Evolutionary conservation across 2,888 invertebrate species (phyloP).

Genomic region (Caenorhabditis virilis): DNA sequence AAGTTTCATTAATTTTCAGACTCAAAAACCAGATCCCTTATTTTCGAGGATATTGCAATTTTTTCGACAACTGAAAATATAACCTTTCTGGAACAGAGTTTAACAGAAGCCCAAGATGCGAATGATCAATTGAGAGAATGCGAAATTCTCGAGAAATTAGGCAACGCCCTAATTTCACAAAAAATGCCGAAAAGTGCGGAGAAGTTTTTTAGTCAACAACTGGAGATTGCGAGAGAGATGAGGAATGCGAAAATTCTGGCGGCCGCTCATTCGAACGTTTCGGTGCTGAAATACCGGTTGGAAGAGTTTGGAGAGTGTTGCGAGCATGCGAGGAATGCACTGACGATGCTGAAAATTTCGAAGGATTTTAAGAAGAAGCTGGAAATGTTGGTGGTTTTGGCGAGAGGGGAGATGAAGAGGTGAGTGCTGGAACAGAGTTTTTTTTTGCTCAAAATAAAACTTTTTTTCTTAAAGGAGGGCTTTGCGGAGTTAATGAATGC

Average conservation of each 20-base stretch:
- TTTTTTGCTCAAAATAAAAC: not conserved
- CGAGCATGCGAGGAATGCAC: conserved; percentile 33
- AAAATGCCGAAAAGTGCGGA: conserved; percentile 11
- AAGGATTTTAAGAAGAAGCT: conserved; percentile 23
- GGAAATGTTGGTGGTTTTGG: conserved; percentile 37
- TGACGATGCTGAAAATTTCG: conserved; percentile 36
- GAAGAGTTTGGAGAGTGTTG: not conserved
- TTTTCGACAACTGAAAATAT: conserved; percentile 3
- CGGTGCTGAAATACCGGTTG: conserved; percentile 8
- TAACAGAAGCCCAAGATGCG: conserved; percentile 31
- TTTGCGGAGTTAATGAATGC: no score
- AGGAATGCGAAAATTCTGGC: conserved; percentile 33
- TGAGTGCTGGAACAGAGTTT: no score
- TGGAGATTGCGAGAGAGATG: conserved; percentile 29
- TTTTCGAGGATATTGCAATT: conserved; percentile 20
- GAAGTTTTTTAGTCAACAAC: conserved; percentile 28
- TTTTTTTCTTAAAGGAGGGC: not conserved
- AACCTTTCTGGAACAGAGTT: conserved; percentile 15
- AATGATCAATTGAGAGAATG: conserved; percentile 22
- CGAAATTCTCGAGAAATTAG: conserved; percentile 13
- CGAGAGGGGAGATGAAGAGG: conserved; percentile 26
- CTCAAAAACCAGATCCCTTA: conserved; percentile 19
- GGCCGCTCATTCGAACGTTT: conserved; percentile 29
- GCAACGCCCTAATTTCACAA: not conserved
- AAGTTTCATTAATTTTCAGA: no score